phyloP scores from a whole-genome alignment of 2,797 vertebrate genomes.

The Gymnoscopelus microlampas region DNA sequence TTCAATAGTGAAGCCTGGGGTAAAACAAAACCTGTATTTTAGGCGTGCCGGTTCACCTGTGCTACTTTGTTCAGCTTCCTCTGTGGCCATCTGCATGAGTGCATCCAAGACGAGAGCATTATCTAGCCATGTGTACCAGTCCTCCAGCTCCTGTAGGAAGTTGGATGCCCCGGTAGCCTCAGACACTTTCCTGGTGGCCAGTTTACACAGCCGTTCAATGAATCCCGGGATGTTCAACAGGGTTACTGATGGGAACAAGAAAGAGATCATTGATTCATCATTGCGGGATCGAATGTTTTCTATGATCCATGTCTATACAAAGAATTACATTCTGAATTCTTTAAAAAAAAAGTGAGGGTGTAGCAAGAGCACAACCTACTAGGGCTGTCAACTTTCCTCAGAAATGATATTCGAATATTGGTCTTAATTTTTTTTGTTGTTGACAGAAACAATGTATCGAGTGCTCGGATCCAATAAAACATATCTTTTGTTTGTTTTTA shows the following conservation, averaged over 20 bases:
- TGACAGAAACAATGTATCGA: too few relatives aligned
- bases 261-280: background rate
- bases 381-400: too few relatives aligned
- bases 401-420: too few relatives aligned
- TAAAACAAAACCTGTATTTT: background rate
- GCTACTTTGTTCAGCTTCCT: slow-evolving; percentile 94
- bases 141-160: slow-evolving; percentile 96
- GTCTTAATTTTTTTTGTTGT: too few relatives aligned
- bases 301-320: background rate
- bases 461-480: too few relatives aligned
- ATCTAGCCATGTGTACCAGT: slow-evolving; percentile 99
- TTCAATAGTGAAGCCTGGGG: too few relatives aligned
- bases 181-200: slow-evolving; percentile 95
- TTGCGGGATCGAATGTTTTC: background rate
- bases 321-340: too few relatives aligned
- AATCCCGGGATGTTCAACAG: slow-evolving; percentile 97
- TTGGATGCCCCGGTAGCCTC: slow-evolving; percentile 91
- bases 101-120: slow-evolving; percentile 95
- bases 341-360: too few relatives aligned
- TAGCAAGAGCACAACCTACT: slow-evolving; percentile 67
- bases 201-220: slow-evolving; percentile 93
- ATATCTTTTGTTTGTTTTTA: too few relatives aligned
- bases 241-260: slow-evolving; percentile 80
- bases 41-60: slow-evolving; percentile 82
- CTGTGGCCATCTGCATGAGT: slow-evolving; percentile 95